Evolutionary conservation across 2,888 invertebrate species (phyloP).

Genomic region (Tortricodes alternella): DNA sequence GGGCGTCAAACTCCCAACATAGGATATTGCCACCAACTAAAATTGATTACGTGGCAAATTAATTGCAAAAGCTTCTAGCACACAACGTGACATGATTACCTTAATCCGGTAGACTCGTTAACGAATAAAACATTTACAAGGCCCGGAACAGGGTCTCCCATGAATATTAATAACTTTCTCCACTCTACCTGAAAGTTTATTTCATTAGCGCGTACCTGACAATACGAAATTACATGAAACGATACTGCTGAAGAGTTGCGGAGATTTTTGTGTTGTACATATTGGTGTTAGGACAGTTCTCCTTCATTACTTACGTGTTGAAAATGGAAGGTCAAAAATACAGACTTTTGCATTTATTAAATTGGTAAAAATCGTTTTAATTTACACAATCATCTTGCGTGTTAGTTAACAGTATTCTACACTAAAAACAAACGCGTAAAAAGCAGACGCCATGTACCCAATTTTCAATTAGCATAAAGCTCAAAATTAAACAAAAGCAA

Average conservation of each 20-base stretch:
- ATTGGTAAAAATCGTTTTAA: too few species aligned
- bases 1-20: not conserved
- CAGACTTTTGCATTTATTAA: too few species aligned
- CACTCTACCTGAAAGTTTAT: constrained; percentile 74
- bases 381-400: too few species aligned
- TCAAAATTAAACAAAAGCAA: constrained; percentile 20
- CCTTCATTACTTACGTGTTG: too few species aligned
- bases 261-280: constrained; percentile 11
- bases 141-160: constrained; percentile 56
- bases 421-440: not conserved
- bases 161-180: constrained; percentile 78
- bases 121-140: constrained; percentile 82
- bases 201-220: constrained; percentile 66
- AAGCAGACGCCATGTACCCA: not conserved
- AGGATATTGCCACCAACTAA: constrained; percentile 32
- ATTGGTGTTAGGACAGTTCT: too few species aligned
- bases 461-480: constrained; percentile 16
- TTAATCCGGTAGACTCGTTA: constrained; percentile 76
- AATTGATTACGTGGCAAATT: constrained; percentile 72
- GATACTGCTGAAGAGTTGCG: constrained; percentile 21
- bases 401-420: too few species aligned
- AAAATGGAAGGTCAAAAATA: too few species aligned
- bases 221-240: constrained; percentile 41
- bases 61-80: constrained; percentile 68
- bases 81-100: constrained; percentile 79